Percentiles rank a stretch among this genome's conserved stretches.
Conservation (phyloP, 2,888 invertebrate species). For the Candidula unifasciata region DNA sequence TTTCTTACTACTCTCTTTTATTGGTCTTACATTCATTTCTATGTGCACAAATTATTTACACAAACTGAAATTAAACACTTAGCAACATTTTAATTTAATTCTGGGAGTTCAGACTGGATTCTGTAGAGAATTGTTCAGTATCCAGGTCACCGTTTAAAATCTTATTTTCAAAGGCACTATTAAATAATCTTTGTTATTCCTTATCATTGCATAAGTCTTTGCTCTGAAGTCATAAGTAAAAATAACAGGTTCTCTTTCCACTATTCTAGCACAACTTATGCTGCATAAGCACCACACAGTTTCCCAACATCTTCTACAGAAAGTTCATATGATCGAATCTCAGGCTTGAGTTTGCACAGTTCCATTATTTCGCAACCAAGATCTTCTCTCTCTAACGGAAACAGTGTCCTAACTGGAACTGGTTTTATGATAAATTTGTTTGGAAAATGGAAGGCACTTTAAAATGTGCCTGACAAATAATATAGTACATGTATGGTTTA, state of each 20-base stretch:
- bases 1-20: neutral
- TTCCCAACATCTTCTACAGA: slow-evolving; percentile 87
- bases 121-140: neutral
- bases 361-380: slow-evolving; percentile 84
- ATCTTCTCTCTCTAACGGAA: slow-evolving; percentile 86
- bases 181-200: slow-evolving; percentile 28
- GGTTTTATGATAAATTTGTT: too few relatives aligned
- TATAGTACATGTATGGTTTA: too few relatives aligned
- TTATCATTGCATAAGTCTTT: slow-evolving; percentile 30
- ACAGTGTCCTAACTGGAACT: slow-evolving; percentile 81
- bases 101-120: neutral
- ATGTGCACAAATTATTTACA: neutral
- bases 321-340: slow-evolving; percentile 85
- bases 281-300: slow-evolving; percentile 88
- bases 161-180: slow-evolving; percentile 24
- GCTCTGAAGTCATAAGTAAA: slow-evolving; percentile 81
- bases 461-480: too few relatives aligned
- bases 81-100: neutral
- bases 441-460: too few relatives aligned
- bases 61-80: neutral
- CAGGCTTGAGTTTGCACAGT: slow-evolving; percentile 85
- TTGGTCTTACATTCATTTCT: neutral
- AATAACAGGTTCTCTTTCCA: slow-evolving; percentile 78
- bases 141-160: neutral
- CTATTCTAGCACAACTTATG: slow-evolving; percentile 84